Evolutionary conservation across 2,888 invertebrate species (phyloP).

Genomic region (Chrysolina haemoptera): DNA sequence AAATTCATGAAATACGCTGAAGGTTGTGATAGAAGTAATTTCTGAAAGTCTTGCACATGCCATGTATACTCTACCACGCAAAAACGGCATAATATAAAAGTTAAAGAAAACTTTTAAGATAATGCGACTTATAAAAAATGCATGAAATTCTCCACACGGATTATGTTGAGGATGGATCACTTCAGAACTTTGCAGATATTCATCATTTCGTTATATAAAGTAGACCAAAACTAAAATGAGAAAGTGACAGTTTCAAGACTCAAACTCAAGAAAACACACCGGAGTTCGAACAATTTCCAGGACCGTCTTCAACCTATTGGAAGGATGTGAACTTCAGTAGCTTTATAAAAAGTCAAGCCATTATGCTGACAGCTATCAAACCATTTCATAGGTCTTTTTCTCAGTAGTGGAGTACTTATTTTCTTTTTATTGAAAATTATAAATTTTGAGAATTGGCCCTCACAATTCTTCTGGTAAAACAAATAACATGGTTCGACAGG

Average conservation of each 20-base stretch:
- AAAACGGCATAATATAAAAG: conserved; percentile 8
- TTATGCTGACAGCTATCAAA: too few relatives aligned
- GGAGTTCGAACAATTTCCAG: too few relatives aligned
- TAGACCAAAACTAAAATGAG: not conserved
- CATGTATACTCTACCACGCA: not conserved
- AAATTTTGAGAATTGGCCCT: too few relatives aligned
- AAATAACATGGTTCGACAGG: too few relatives aligned
- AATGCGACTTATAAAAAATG: conserved; percentile 1
- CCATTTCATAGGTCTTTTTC: too few relatives aligned
- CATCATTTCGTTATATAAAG: not conserved
- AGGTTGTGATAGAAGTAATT: not conserved
- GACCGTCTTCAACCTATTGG: too few relatives aligned
- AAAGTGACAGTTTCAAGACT: not conserved
- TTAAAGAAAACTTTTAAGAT: not conserved
- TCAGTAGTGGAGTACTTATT: too few relatives aligned
- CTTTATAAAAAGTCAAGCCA: too few relatives aligned
- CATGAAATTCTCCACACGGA: not conserved
- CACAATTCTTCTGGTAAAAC: too few relatives aligned
- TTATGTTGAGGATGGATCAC: not conserved
- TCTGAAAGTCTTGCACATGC: not conserved
- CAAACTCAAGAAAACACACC: too few relatives aligned
- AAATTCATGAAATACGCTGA: not conserved
- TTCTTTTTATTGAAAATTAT: too few relatives aligned
- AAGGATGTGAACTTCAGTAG: too few relatives aligned
- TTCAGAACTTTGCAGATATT: not conserved